Conservation (phyloP, 2,797 vertebrate species). For the Spea hammondii region DNA sequence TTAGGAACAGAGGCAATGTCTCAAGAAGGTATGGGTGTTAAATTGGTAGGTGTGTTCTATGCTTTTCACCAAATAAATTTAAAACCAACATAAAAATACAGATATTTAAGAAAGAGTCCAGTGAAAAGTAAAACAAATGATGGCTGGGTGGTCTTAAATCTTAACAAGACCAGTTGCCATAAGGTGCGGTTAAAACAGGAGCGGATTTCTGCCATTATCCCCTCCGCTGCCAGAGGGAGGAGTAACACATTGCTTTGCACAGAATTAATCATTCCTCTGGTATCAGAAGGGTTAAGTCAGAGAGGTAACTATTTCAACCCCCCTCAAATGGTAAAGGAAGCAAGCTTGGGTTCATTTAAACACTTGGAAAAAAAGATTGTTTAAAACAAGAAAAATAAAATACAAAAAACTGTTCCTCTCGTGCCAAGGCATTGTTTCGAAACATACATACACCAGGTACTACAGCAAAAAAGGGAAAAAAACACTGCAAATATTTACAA, state of each 20-base stretch:
- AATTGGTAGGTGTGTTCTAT: neutral
- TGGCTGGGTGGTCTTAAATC: neutral
- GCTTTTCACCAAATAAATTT: conserved; percentile 2
- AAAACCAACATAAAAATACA: neutral
- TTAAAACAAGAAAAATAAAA: conserved; percentile 56
- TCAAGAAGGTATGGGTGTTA: neutral
- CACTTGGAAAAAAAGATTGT: conserved; percentile 53
- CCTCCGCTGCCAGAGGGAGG: neutral
- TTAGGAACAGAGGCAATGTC: neutral
- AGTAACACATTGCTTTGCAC: neutral
- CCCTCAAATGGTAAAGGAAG: conserved; percentile 6
- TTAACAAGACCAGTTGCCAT: conserved; percentile 7
- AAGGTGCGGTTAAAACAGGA: conserved; percentile 35
- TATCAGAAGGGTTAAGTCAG: neutral
- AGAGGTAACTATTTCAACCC: neutral
- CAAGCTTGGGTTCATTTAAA: conserved; percentile 27
- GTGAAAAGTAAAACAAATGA: neutral
- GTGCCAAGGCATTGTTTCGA: conserved; percentile 57
- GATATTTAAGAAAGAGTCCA: no score
- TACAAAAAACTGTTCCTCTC: conserved; percentile 71
- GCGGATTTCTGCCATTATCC: neutral
- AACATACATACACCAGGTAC: conserved; percentile 75
- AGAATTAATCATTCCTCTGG: neutral
- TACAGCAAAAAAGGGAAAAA: conserved; percentile 69
- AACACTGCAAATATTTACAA: conserved; percentile 93